phyloP scores from a whole-genome alignment of 1,140 invertebrate genomes.

The Agrilus planipennis region DNA sequence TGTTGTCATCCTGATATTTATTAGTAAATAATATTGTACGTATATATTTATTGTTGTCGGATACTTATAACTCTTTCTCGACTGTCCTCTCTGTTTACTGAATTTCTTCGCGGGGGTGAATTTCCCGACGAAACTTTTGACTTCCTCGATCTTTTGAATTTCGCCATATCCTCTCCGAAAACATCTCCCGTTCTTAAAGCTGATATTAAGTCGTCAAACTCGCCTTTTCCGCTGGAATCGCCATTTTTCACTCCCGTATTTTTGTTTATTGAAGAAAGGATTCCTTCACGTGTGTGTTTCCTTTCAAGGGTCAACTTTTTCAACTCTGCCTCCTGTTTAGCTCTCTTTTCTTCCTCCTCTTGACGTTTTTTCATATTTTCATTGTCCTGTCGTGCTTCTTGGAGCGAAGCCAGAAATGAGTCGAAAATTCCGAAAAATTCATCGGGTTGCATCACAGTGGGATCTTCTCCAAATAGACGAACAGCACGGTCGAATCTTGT shows the following conservation, averaged over 20 bases:
- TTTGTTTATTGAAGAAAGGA: constrained; percentile 42
- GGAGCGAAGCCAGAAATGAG: constrained; percentile 72
- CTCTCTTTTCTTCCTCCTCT: constrained; percentile 86
- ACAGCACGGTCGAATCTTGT: constrained; percentile 73
- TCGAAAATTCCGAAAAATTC: constrained; percentile 95
- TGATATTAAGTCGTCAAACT: constrained; percentile 96
- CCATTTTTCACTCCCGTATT: constrained; percentile 29
- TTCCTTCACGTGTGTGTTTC: constrained; percentile 64
- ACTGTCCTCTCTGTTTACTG: constrained; percentile 55
- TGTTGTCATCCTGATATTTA: too few relatives aligned
- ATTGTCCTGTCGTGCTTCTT: constrained; percentile 81
- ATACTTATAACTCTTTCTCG: constrained; percentile 49
- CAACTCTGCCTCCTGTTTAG: constrained; percentile 80
- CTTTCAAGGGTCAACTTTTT: constrained; percentile 80
- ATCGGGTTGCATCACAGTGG: constrained; percentile 75
- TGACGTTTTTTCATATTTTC: constrained; percentile 70
- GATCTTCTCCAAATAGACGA: constrained; percentile 83
- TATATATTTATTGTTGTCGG: too few relatives aligned
- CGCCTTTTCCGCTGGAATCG: constrained; percentile 50
- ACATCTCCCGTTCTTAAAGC: constrained; percentile 92
- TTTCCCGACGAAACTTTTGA: constrained; percentile 43
- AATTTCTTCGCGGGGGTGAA: constrained; percentile 47
- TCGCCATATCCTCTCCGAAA: constrained; percentile 92
- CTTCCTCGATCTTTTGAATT: constrained; percentile 71
- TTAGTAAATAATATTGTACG: too few relatives aligned